Base-by-base conservation (phyloP, 2,797 vertebrate species). In the Brachyrhaphis roseni region DNA sequence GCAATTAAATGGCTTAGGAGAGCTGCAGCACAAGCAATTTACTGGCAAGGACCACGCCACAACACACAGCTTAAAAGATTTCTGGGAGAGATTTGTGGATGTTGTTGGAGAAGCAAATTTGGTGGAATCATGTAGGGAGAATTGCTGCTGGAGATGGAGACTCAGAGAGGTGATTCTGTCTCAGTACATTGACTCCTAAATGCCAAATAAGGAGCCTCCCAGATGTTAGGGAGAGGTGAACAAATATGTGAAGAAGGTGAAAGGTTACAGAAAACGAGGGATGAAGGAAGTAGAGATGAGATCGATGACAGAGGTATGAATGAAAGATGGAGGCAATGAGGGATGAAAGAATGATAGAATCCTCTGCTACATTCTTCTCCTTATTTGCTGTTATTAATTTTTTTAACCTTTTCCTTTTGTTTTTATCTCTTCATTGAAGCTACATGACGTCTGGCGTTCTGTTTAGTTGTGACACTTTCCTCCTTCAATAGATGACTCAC, bases 1-100 rank as follows among this genome's bases (percentile, higher is more conserved):
- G 64, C 71, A 78, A 80, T 84, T 85, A 70, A 76, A 77, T 53
- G 78, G 80, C 74, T 84, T 79, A 83, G 72, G 74, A 79, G 76
- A 78, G 34, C 74, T 81, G 34, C 49, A 79, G 39, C 15, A 41
- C 26, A 74, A 53, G 59, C 66, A 73, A 36, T 77, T 62, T 62
- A 76, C 55, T 62, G 39, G 73, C 47, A 55, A 41, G 49, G 23
- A 75, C 16, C 6, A 43, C 8, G 51, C 15, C 36, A 53, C 68
- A 71, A 28, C 43, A 71, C 39, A n/a, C 68, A 16, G 43, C n/a
- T 71, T 28, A 71, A 46, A 71, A 45, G 43, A 71, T 71, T 68
- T 71, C 41, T 45, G 41, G n/a, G 41, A 45, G 41, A 45, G 68
- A 45, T 75, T 43, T 39, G 23, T 39, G 53, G 53, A 55, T 41